Evolutionary conservation across 2,113 vertebrate species (phyloP).

Genomic region (Lycaon pictus): DNA sequence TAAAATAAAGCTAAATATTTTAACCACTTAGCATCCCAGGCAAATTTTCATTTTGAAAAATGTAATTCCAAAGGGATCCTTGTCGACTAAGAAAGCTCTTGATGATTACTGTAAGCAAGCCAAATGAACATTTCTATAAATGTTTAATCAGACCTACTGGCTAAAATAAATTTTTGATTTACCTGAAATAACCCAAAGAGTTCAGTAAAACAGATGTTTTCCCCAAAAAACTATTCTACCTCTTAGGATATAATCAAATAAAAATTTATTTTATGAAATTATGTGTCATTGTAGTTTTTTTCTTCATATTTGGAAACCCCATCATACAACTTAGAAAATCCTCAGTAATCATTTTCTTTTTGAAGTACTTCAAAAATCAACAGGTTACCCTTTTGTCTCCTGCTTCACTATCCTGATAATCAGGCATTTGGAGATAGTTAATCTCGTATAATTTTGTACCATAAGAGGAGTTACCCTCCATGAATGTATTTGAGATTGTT

Average conservation of each 20-base stretch:
- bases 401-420: background rate
- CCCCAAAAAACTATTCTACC: background rate
- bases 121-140: conserved; percentile 48
- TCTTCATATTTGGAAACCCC: background rate
- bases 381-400: background rate
- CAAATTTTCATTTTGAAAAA: conserved; percentile 30
- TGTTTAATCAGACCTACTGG: conserved; percentile 37
- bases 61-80: background rate
- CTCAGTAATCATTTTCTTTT: background rate
- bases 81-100: background rate
- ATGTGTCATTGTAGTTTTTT: background rate
- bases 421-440: background rate
- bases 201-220: background rate
- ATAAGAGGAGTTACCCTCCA: background rate
- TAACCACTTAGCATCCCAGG: conserved; percentile 46
- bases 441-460: background rate
- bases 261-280: conserved; percentile 14
- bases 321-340: background rate
- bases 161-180: conserved; percentile 49
- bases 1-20: conserved; percentile 45
- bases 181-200: background rate
- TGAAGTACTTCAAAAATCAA: background rate
- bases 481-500: background rate
- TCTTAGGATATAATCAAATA: background rate
- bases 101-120: background rate